Evolutionary conservation across 2,888 invertebrate species (phyloP).

Genomic region (Clostera curtula): DNA sequence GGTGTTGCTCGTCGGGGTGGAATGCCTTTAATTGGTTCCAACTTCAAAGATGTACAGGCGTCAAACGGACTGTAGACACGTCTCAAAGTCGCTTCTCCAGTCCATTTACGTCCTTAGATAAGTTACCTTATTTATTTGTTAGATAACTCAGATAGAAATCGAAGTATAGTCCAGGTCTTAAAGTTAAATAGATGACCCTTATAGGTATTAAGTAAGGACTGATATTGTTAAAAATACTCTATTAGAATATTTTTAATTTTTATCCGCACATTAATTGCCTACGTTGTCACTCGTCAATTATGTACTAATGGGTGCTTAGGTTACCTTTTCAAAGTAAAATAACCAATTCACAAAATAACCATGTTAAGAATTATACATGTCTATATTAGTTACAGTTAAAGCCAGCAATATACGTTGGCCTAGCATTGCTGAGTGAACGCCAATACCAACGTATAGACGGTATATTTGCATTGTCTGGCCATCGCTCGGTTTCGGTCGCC

Average conservation of each 20-base stretch:
- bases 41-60: conserved; percentile 19
- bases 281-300: conserved; percentile 39
- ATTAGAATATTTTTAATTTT: conserved; percentile 21
- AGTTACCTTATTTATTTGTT: conserved; percentile 59
- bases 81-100: conserved; percentile 9
- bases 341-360: too few relatives aligned
- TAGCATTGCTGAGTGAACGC: too few relatives aligned
- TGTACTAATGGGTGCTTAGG: conserved; percentile 9
- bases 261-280: conserved; percentile 36
- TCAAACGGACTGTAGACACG: conserved; percentile 9
- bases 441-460: too few relatives aligned
- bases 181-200: conserved; percentile 24
- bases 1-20: conserved; percentile 30
- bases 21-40: conserved; percentile 27
- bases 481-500: not conserved
- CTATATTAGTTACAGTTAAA: too few relatives aligned
- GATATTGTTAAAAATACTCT: conserved; percentile 57
- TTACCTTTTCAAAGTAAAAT: not conserved
- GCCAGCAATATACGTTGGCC: too few relatives aligned
- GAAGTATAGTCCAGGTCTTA: conserved; percentile 27
- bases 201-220: conserved; percentile 69
- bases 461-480: too few relatives aligned
- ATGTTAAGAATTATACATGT: too few relatives aligned
- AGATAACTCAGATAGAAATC: conserved; percentile 32
- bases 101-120: conserved; percentile 28